A percentile compares a stretch with the other conserved stretches of the same genome.
These are phyloP conservation scores for Eremobia ochroleuca DNA, from an alignment of 2,888 invertebrate genomes.

Conservation along the genomic window DNA sequence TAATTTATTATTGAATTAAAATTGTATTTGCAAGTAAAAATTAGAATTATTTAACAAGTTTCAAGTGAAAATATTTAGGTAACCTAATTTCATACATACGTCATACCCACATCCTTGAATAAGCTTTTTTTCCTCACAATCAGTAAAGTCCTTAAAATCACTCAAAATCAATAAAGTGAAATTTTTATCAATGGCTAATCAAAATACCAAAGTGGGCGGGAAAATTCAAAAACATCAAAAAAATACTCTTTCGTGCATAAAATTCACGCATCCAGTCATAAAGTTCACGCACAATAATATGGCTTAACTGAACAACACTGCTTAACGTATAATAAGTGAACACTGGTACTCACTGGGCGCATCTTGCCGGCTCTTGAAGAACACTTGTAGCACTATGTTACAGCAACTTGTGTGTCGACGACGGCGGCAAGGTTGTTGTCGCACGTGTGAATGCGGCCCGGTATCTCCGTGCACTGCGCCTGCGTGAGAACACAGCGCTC, in stretches of 20 bases:
- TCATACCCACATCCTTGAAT: not conserved
- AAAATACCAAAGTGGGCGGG: not conserved
- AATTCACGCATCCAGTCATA: slow-evolving; percentile 32
- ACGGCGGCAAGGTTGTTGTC: slow-evolving; percentile 55
- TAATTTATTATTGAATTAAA: not conserved
- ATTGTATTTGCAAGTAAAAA: not conserved
- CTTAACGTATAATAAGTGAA: slow-evolving; percentile 53
- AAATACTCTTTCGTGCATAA: slow-evolving; percentile 7
- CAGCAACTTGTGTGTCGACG: slow-evolving; percentile 62
- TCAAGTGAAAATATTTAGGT: not conserved
- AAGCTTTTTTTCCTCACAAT: not conserved
- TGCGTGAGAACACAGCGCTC: slow-evolving; percentile 76
- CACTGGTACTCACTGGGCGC: slow-evolving; percentile 86
- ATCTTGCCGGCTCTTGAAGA: slow-evolving; percentile 79
- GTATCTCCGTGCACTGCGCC: slow-evolving; percentile 77
- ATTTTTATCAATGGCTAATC: not conserved
- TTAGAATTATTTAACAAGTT: not conserved
- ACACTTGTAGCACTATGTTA: slow-evolving; percentile 71
- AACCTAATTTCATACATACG: not conserved
- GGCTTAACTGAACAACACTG: slow-evolving; percentile 54
- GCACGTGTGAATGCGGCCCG: slow-evolving; percentile 77
- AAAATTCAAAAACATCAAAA: not conserved
- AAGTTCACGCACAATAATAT: slow-evolving; percentile 47
- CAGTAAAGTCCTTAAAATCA: not conserved
- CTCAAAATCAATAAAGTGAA: not conserved